Evolutionary conservation across 2,113 vertebrate species (phyloP), one percentile per base, ranked within the genome.

Genomic region (Egretta garzetta): DNA sequence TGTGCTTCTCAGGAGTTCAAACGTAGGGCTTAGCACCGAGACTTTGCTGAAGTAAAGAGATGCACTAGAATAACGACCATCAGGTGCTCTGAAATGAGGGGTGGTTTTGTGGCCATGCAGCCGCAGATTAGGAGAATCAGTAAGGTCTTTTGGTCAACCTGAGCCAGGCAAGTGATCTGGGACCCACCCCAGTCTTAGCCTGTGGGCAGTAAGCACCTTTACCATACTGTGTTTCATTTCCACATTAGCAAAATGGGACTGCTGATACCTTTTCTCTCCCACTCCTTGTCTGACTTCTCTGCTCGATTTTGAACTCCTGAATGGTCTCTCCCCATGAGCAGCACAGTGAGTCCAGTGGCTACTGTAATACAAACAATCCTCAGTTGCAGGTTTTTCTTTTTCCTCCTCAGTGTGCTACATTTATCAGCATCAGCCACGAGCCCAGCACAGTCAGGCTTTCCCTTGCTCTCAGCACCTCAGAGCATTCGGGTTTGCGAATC

Each of bases 401-500:
- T 71, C 56, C 60, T 91, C 56, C 80, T 91, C 88, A 20, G 47
- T 41, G 56, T 68, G 64, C 56, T 47, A 32, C 56, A 74, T 80
- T 81, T 95, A 92, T 92, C 90, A 72, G 85, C 53, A 52, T 47
- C 86, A 58, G 19, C 53, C 75, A 92, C 3, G 18, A 96, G 59
- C 41, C 23, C 62, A 86, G 66, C 55, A 81, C 77, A 86, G 87
- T 71, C 64, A 84, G 79, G 37, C 74, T 96, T 95, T 68, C 47
- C 80, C 91, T 91, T 96, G 83, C 88, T 96, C 93, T 95, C 87
- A 89, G 82, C 68, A 87, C 89, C 94, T 83, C 39, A 41, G 92
- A 88, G 82, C 63, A 52, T 55, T 59, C 39, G 86, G 67, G 86
- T 94, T 95, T 33, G 8, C 2, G 27, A 92, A 88, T 96, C 79